These are phyloP conservation scores for Leucoptera coffeella DNA, from an alignment of 2,888 invertebrate genomes.

Conservation along the genomic window DNA sequence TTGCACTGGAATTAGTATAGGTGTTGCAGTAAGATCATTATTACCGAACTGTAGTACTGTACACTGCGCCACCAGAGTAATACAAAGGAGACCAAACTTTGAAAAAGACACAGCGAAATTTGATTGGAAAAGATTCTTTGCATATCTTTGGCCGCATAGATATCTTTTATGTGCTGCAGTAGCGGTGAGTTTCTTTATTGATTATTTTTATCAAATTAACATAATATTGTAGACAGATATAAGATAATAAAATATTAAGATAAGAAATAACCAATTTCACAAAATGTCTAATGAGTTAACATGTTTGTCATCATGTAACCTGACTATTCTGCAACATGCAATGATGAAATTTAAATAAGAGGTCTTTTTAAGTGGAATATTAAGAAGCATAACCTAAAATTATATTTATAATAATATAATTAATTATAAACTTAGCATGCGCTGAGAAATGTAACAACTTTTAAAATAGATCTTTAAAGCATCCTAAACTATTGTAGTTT, in stretches of 20 bases:
- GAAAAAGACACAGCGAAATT: conserved; percentile 56
- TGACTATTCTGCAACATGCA: no score
- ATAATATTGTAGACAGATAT: background rate
- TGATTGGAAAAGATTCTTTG: conserved; percentile 71
- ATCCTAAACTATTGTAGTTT: no score
- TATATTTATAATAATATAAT: no score
- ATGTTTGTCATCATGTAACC: background rate
- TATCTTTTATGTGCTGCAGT: conserved; percentile 73
- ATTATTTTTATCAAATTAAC: background rate
- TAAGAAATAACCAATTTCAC: no score
- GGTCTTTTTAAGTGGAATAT: no score
- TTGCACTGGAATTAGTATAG: conserved; percentile 37
- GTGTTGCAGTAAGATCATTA: conserved; percentile 22
- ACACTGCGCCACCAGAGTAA: conserved; percentile 53
- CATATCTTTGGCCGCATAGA: conserved; percentile 69
- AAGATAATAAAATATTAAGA: background rate
- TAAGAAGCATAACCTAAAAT: no score
- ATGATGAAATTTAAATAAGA: no score
- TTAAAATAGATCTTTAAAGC: no score
- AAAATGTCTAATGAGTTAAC: no score
- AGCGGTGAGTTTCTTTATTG: conserved; percentile 63
- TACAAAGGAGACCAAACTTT: conserved; percentile 48
- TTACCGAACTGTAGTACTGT: conserved; percentile 49
- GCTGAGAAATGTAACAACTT: no score
- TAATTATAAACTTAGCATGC: no score